These are phyloP conservation scores for Dicerorhinus sumatrensis DNA, from an alignment of 2,113 vertebrate species.

Conservation along the genomic window DNA sequence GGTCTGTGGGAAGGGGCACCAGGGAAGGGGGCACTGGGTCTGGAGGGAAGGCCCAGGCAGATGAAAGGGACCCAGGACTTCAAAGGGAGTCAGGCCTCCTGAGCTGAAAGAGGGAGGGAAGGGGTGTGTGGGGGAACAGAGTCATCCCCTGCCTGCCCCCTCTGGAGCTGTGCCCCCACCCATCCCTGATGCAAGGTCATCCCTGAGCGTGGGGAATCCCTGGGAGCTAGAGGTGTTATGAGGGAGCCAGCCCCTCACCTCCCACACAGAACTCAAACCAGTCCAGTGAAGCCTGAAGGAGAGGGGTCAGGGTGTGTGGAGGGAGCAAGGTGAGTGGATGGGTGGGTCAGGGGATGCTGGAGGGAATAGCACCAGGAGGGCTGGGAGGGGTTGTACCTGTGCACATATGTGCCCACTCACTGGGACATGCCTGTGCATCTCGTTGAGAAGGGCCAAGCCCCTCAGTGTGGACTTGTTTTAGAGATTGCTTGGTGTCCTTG, in stretches of 20 bases:
- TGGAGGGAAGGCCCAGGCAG: not conserved
- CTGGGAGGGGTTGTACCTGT: fast-evolving
- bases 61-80: not conserved
- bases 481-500: not conserved
- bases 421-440: not conserved
- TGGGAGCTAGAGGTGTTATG: not conserved
- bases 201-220: not conserved
- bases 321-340: not conserved
- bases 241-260: not conserved
- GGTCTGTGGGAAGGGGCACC: not conserved
- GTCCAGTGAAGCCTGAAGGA: not conserved
- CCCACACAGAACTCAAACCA: not conserved
- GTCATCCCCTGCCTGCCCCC: not conserved
- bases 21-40: not conserved
- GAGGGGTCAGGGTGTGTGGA: not conserved
- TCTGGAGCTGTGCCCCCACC: not conserved
- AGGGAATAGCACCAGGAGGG: not conserved
- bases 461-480: not conserved
- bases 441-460: not conserved
- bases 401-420: not conserved
- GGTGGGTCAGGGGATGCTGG: not conserved
- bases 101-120: not conserved
- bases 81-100: not conserved
- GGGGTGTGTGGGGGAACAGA: not conserved
- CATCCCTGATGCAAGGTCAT: not conserved